phyloP scores from a whole-genome alignment of 2,113 vertebrate genomes.

The Mugil cephalus region DNA sequence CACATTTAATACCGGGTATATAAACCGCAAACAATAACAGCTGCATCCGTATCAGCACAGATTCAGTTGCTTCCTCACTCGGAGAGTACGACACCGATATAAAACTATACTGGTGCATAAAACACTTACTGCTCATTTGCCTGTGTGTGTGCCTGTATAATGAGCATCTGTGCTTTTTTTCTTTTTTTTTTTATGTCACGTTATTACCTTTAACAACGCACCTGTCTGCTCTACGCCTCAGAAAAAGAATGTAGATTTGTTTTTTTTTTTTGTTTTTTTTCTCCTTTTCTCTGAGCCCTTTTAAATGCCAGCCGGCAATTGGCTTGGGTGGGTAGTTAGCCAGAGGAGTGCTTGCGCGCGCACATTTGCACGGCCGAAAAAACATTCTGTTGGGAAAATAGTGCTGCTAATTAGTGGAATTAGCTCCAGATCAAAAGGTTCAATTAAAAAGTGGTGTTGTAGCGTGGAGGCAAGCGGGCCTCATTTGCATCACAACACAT shows the following conservation, averaged over 20 bases:
- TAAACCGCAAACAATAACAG: conserved; percentile 30
- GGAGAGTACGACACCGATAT: conserved; percentile 15
- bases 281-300: conserved; percentile 34
- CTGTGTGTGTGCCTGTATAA: conserved; percentile 62
- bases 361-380: conserved; percentile 11
- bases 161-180: conserved; percentile 75
- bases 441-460: conserved; percentile 77
- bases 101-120: conserved; percentile 65
- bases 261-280: conserved; percentile 18
- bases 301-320: conserved; percentile 65
- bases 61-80: conserved; percentile 43
- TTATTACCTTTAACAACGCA: conserved; percentile 72
- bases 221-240: conserved; percentile 66
- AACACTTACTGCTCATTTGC: conserved; percentile 64
- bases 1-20: conserved; percentile 29
- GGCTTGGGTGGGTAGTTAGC: conserved; percentile 49
- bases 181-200: conserved; percentile 38
- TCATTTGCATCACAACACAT: conserved; percentile 79
- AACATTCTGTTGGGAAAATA: conserved; percentile 68
- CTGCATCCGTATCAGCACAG: conserved; percentile 32
- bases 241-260: conserved; percentile 41
- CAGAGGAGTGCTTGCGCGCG: conserved; percentile 15
- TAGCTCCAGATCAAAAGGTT: conserved; percentile 83
- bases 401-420: conserved; percentile 80
- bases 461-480: conserved; percentile 45